Percentiles rank a stretch among this genome's conserved stretches.
phyloP scores from a whole-genome alignment of 2,888 invertebrate species.

The Nephrocerus scutellatus region DNA sequence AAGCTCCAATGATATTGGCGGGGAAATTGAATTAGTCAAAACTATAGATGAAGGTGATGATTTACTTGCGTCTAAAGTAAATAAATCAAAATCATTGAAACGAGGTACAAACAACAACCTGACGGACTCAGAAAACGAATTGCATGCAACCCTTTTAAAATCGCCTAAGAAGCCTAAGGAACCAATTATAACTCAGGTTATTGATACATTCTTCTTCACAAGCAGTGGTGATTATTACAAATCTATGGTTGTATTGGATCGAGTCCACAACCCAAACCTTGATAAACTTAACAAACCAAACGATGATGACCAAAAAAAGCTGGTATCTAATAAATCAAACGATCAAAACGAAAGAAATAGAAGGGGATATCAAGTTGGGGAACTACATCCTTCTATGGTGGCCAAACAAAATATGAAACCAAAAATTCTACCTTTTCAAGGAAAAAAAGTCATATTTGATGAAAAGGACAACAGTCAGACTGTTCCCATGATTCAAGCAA shows the following conservation, averaged over 20 bases:
- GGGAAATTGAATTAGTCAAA: not conserved
- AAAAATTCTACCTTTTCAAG: constrained; percentile 18
- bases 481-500: not conserved
- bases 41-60: not conserved
- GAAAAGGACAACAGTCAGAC: constrained; percentile 3
- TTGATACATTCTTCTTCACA: constrained; percentile 45
- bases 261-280: not conserved
- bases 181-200: constrained; percentile 24
- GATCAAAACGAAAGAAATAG: constrained; percentile 19
- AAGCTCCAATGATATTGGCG: not conserved
- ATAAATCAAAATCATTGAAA: too few relatives aligned
- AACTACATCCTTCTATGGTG: constrained; percentile 25
- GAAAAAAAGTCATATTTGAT: constrained; percentile 21
- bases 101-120: too few relatives aligned
- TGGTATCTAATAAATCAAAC: constrained; percentile 23
- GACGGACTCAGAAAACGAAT: too few relatives aligned
- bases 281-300: constrained; percentile 17
- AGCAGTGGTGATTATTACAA: constrained; percentile 40
- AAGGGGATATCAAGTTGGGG: constrained; percentile 21
- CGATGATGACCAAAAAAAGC: constrained; percentile 20
- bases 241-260: constrained; percentile 33
- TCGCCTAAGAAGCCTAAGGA: too few relatives aligned
- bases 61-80: too few relatives aligned
- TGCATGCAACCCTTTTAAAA: too few relatives aligned
- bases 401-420: constrained; percentile 23